Percentiles rank a stretch among this genome's conserved stretches.
Conservation (phyloP, 53 echinoderm and acorn worm species). For the Henricia sp. region DNA sequence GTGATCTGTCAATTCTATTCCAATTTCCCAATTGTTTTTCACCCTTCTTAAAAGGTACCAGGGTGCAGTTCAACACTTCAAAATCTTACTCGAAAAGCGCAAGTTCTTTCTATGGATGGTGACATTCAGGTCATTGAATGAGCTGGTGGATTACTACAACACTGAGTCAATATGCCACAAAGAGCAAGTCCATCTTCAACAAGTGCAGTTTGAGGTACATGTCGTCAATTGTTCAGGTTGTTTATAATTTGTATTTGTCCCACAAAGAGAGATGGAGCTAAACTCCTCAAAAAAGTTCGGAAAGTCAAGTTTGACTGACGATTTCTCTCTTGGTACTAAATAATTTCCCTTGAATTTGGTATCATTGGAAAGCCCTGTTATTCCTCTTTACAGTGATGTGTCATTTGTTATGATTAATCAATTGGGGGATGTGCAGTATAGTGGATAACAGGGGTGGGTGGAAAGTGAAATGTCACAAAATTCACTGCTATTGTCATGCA, state of each 20-base stretch:
- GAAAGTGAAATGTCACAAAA: no score
- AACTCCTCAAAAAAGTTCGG: background rate
- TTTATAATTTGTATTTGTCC: no score
- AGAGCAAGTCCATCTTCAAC: constrained; percentile 56
- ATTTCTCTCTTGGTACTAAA: no score
- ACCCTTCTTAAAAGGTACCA: constrained; percentile 66
- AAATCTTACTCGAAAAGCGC: constrained; percentile 80
- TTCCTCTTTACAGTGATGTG: no score
- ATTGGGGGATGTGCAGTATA: no score
- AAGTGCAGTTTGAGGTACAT: constrained; percentile 7
- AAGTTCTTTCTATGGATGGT: constrained; percentile 96
- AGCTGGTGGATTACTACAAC: constrained; percentile 83
- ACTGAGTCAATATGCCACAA: constrained; percentile 82
- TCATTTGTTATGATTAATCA: no score
- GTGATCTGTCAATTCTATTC: no score
- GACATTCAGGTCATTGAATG: constrained; percentile 92
- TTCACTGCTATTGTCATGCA: no score
- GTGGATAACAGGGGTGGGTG: no score
- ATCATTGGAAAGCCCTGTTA: no score
- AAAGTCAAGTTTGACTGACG: background rate
- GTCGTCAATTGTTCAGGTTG: background rate
- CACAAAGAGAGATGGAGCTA: no score
- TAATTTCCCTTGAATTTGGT: no score
- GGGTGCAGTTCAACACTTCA: constrained; percentile 90
- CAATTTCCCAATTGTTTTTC: background rate